A percentile compares a stretch with the other conserved stretches of the same genome.
phyloP scores from a whole-genome alignment of 2,888 invertebrate species.

The Oxyteleia sp. region DNA sequence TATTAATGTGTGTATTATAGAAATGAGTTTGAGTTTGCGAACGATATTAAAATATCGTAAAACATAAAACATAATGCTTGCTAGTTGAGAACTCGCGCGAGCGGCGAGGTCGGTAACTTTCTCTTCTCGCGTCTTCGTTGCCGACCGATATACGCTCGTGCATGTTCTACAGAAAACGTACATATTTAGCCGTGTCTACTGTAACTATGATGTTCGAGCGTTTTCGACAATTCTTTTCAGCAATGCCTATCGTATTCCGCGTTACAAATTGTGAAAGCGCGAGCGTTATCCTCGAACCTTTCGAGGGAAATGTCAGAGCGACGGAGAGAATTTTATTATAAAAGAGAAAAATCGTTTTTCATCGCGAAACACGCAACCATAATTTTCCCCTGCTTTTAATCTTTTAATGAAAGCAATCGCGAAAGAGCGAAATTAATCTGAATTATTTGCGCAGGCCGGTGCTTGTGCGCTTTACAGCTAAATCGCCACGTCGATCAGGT shows the following conservation, averaged over 20 bases:
- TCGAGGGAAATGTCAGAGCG: background rate
- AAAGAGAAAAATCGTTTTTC: background rate
- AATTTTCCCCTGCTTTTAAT: background rate
- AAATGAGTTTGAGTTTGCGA: constrained; percentile 6
- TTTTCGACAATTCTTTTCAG: constrained; percentile 35
- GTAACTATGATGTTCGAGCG: constrained; percentile 61
- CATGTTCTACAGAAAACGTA: constrained; percentile 70
- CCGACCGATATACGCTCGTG: constrained; percentile 76
- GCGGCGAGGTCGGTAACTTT: constrained; percentile 83
- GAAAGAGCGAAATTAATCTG: constrained; percentile 26
- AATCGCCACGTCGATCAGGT: constrained; percentile 1
- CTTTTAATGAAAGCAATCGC: background rate
- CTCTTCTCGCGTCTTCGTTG: constrained; percentile 83
- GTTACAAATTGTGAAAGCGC: constrained; percentile 15
- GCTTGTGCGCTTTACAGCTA: background rate
- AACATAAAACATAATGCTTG: constrained; percentile 69
- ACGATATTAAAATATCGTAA: constrained; percentile 53
- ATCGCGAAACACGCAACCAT: background rate
- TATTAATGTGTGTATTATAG: constrained; percentile 26
- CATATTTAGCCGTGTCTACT: constrained; percentile 72
- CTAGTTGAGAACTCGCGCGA: constrained; percentile 79
- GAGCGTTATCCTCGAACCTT: background rate
- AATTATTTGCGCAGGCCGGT: constrained; percentile 1
- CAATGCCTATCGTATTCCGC: constrained; percentile 9
- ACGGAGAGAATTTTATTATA: background rate